phyloP scores from a whole-genome alignment of 2,888 invertebrate genomes.

The Netelia virgata region DNA sequence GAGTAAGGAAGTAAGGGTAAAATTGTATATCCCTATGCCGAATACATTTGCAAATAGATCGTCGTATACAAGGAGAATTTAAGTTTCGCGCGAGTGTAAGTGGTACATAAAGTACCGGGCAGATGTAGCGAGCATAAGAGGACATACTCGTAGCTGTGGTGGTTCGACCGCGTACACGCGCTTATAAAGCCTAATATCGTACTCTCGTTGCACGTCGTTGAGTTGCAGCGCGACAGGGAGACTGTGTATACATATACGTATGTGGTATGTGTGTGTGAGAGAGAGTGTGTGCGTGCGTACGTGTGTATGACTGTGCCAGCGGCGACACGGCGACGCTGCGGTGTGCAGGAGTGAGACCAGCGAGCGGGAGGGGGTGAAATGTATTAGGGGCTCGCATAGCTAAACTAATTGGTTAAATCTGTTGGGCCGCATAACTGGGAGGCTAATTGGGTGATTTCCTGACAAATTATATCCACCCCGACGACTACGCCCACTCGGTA shows the following conservation, averaged over 20 bases:
- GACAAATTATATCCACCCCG: slow-evolving; percentile 85
- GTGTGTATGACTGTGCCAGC: slow-evolving; percentile 38
- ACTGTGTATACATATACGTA: slow-evolving; percentile 2
- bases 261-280: slow-evolving; percentile 29
- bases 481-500: slow-evolving; percentile 82
- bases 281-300: slow-evolving; percentile 27
- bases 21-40: slow-evolving; percentile 12
- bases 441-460: slow-evolving; percentile 85
- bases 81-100: slow-evolving; percentile 8
- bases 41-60: slow-evolving; percentile 21
- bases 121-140: slow-evolving; percentile 30
- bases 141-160: slow-evolving; percentile 24
- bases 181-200: slow-evolving; percentile 69
- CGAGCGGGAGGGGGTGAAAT: slow-evolving; percentile 80
- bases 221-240: slow-evolving; percentile 21
- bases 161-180: too few species aligned
- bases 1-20: background rate
- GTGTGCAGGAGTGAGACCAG: slow-evolving; percentile 63
- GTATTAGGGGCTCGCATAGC: slow-evolving; percentile 84
- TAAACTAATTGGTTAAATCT: slow-evolving; percentile 85
- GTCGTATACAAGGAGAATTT: slow-evolving; percentile 15
- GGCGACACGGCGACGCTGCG: slow-evolving; percentile 43
- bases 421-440: slow-evolving; percentile 85
- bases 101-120: slow-evolving; percentile 1
- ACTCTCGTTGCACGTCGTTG: slow-evolving; percentile 68